Conservation (phyloP, 2,113 vertebrate species). For the Nothocercus julius region DNA sequence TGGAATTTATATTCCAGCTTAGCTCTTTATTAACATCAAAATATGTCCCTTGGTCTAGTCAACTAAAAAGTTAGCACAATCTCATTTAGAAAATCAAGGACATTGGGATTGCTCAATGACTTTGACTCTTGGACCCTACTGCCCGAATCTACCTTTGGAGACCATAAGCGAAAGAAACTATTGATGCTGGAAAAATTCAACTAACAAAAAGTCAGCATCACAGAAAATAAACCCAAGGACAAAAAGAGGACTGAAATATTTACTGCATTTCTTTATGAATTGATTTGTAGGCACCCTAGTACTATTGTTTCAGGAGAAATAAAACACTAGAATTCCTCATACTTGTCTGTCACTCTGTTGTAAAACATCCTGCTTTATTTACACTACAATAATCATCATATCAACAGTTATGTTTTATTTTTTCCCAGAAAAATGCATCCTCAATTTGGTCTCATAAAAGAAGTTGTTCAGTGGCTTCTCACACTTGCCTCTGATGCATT, state of each 20-base stretch:
- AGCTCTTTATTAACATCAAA: background rate
- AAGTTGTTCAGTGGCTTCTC: conserved; percentile 28
- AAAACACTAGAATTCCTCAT: background rate
- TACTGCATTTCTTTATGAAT: background rate
- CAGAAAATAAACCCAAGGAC: background rate
- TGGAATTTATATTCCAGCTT: rapidly evolving
- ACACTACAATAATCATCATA: conserved; percentile 15
- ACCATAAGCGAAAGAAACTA: background rate
- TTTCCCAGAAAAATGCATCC: conserved; percentile 27
- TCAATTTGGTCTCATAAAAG: conserved; percentile 28
- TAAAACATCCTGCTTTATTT: conserved; percentile 25
- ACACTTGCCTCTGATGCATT: background rate
- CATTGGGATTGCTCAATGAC: background rate
- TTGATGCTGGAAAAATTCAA: background rate
- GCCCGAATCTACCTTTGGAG: background rate
- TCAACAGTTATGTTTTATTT: background rate
- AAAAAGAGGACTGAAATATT: background rate
- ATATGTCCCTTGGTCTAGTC: background rate
- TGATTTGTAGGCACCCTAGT: background rate
- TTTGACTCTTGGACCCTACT: background rate
- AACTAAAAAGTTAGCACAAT: background rate
- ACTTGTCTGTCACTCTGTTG: conserved; percentile 12
- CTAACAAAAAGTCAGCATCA: background rate
- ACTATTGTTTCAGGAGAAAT: background rate
- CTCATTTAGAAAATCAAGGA: background rate